Evolutionary conservation across 2,113 vertebrate species (phyloP).

Genomic region (Riparia riparia): DNA sequence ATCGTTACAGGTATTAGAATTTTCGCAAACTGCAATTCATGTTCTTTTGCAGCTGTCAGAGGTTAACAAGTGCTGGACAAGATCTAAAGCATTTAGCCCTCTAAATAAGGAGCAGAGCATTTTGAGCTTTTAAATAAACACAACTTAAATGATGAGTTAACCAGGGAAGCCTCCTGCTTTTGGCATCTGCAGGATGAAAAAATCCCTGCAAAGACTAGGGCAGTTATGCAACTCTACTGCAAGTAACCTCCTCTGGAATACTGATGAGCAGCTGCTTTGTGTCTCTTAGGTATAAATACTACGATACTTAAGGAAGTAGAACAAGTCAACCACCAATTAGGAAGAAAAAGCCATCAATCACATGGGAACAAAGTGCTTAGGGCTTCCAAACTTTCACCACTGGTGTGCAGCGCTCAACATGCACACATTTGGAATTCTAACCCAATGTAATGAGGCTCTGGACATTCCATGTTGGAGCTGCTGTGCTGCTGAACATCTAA

Average conservation of each 20-base stretch:
- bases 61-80: neutral
- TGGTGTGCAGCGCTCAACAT: neutral
- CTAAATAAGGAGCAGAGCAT: neutral
- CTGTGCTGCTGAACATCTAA: neutral
- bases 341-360: constrained; percentile 33
- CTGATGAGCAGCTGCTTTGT: constrained; percentile 79
- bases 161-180: constrained; percentile 30
- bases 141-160: constrained; percentile 35
- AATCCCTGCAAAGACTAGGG: constrained; percentile 76
- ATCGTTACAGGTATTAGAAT: neutral
- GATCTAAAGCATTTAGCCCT: neutral
- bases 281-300: constrained; percentile 43
- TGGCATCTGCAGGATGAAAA: constrained; percentile 54
- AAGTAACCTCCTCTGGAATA: constrained; percentile 85
- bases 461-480: neutral
- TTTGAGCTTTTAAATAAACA: neutral
- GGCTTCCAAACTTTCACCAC: constrained; percentile 5
- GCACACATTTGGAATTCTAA: constrained; percentile 14
- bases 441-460: neutral
- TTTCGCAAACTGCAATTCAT: neutral
- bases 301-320: constrained; percentile 46
- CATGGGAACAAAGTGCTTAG: neutral
- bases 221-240: constrained; percentile 88
- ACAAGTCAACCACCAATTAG: constrained; percentile 42
- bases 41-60: neutral